A percentile compares a stretch with the other conserved stretches of the same genome.
These are phyloP conservation scores for Ectropis crepuscularia DNA, from an alignment of 2,888 invertebrate genomes.

Conservation along the genomic window DNA sequence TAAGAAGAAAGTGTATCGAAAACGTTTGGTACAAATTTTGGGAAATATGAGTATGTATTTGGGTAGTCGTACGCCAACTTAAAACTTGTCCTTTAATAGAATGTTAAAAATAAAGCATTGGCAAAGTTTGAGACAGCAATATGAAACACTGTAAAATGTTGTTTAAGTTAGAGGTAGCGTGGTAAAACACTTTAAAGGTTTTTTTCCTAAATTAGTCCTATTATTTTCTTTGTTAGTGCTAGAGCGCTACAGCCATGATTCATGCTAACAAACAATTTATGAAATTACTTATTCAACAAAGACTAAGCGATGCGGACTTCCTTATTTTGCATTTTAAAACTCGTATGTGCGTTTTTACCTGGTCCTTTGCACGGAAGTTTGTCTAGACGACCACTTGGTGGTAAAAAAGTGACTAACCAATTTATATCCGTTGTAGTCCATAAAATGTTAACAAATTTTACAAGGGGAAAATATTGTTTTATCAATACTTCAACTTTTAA, in stretches of 20 bases:
- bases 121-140: not conserved
- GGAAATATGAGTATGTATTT: too few relatives aligned
- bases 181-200: too few relatives aligned
- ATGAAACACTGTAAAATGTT: not conserved
- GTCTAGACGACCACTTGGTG: constrained; percentile 25
- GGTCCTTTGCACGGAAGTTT: constrained; percentile 25
- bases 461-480: not conserved
- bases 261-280: constrained; percentile 42
- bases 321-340: constrained; percentile 58
- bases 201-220: too few relatives aligned
- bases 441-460: not conserved
- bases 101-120: not conserved
- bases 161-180: too few relatives aligned
- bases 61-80: too few relatives aligned
- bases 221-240: constrained; percentile 26
- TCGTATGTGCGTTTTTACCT: constrained; percentile 43
- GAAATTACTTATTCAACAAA: constrained; percentile 43
- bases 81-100: not conserved
- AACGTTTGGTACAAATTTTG: too few relatives aligned
- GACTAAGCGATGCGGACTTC: constrained; percentile 44
- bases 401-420: not conserved
- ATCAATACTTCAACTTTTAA: too few relatives aligned
- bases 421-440: not conserved
- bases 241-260: constrained; percentile 34
- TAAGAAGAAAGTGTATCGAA: too few relatives aligned